Evolutionary conservation across 2,113 vertebrate species (phyloP).

Genomic region (Capricornis sumatraensis): DNA sequence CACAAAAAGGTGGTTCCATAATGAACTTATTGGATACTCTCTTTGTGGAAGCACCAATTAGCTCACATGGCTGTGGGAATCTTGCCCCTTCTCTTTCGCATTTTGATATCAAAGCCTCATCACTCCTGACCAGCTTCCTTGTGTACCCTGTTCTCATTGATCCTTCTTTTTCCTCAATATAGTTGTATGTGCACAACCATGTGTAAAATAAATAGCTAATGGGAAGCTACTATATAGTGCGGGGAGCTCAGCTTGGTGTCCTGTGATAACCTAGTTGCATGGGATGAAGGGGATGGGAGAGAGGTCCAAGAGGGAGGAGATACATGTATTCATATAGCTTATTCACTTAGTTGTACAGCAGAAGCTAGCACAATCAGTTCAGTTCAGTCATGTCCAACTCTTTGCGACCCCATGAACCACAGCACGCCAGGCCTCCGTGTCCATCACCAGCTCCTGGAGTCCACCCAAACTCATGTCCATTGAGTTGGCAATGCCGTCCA

Average conservation of each 20-base stretch:
- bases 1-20: background rate
- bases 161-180: background rate
- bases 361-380: background rate
- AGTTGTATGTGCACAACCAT: background rate
- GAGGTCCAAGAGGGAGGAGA: background rate
- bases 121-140: background rate
- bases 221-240: background rate
- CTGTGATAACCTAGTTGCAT: background rate
- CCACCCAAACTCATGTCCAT: too few species aligned
- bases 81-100: background rate
- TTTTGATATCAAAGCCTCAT: background rate
- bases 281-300: background rate
- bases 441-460: too few species aligned
- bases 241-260: background rate
- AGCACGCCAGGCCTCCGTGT: too few species aligned
- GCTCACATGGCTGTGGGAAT: background rate
- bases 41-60: background rate
- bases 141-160: background rate
- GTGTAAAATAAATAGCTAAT: background rate
- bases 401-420: accelerated
- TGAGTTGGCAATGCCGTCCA: too few species aligned
- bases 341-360: background rate
- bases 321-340: background rate
- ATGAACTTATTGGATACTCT: background rate
- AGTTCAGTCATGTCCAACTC: too few species aligned